A percentile compares a stretch with the other conserved stretches of the same genome.
Conservation (phyloP, 1,140 invertebrate species). For the Procambarus virginalis region DNA sequence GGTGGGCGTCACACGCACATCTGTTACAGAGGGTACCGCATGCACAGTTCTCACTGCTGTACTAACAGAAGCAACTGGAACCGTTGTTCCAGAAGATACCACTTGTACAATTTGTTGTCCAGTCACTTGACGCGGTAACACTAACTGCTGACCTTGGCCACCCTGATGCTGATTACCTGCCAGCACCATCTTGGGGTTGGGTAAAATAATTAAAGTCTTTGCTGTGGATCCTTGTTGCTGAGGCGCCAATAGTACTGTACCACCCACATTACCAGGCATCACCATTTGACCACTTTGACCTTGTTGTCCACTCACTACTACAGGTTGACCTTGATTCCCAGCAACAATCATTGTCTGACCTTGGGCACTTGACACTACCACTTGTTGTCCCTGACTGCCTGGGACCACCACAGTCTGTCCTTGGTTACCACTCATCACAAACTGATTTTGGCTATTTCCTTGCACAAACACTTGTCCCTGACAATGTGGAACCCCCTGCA, state of each 20-base stretch:
- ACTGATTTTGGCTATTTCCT: conserved; percentile 50
- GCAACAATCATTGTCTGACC: conserved; percentile 63
- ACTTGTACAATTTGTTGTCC: conserved; percentile 62
- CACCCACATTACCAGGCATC: conserved; percentile 59
- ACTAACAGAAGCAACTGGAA: conserved; percentile 31
- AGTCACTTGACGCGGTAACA: conserved; percentile 58
- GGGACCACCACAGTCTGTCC: conserved; percentile 59
- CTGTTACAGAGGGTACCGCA: conserved; percentile 13
- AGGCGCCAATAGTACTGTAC: conserved; percentile 57
- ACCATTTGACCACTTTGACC: conserved; percentile 57
- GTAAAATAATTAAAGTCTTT: conserved; percentile 65
- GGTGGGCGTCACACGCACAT: conserved; percentile 27
- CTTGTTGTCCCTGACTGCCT: conserved; percentile 46
- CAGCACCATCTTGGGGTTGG: conserved; percentile 63
- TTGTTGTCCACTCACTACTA: conserved; percentile 63
- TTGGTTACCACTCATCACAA: conserved; percentile 61
- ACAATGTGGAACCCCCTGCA: conserved; percentile 61
- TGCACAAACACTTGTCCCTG: conserved; percentile 67
- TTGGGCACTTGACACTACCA: conserved; percentile 60
- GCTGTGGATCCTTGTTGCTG: conserved; percentile 58
- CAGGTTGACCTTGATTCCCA: conserved; percentile 57
- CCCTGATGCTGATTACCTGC: conserved; percentile 58
- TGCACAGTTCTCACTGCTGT: conserved; percentile 53
- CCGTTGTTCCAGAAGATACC: conserved; percentile 40
- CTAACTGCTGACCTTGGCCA: conserved; percentile 56